Evolutionary conservation across 2,888 invertebrate species (phyloP), one percentile per base, ranked within the genome.

Genomic region (Drosophila affinis): DNA sequence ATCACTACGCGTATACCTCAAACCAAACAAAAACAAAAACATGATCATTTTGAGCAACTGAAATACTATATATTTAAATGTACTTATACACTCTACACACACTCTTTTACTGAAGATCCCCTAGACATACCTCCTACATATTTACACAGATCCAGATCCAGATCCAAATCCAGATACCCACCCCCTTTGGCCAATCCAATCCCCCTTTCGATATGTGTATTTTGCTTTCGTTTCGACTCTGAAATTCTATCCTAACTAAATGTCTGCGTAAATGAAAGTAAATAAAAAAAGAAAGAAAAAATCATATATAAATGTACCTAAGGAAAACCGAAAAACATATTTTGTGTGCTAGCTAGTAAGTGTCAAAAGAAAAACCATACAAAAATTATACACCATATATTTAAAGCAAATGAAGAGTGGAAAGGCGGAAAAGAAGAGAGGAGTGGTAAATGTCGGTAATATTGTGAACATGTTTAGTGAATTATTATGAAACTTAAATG

Each of bases 1-100:
- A 85, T 83, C 91, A 92, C 89, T 92, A 93, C 93, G 93, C 93
- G 93, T 94, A 94, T 94, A 94, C 92, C 93, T 93, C 93, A 93
- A 91, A 76, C 72, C 64, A 56, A 74, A 72, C 61, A 64, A 75
- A 72, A 64, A 9, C 55, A 60, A 54, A 76, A 73, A 77, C 79
- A 85, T 85, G 83, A 83, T 85, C 77, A 81, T 81, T 88, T 88
- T 81, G 79, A 77, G 79, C 78, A 68, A 74, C 65, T 65, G 64
- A 76, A 69, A 53, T 54, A 59, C 32, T 62, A 60, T 65, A 64
- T 78, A 82, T 78, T 81, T 64, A 79, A 80, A 84, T 77, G 74
- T 76, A 84, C 75, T 81, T 82, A 83, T 81, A 81, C 81, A 81
- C 76, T 78, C 72, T 81, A 83, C 72, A 83, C 73, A 62, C 73